phyloP scores from a whole-genome alignment of 2,113 vertebrate species.

The Scolopax mira region DNA sequence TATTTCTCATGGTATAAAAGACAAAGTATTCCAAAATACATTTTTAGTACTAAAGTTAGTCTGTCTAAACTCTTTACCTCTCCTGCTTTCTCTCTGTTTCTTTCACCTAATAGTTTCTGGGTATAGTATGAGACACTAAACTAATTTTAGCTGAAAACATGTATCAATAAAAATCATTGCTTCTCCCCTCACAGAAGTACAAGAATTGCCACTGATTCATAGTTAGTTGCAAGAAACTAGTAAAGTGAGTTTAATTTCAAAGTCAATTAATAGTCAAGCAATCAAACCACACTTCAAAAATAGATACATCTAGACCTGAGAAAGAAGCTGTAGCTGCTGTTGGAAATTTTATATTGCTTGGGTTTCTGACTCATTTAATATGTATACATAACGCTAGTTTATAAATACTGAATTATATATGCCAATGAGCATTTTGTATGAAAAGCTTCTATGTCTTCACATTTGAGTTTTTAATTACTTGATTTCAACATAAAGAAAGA shows the following conservation, averaged over 20 bases:
- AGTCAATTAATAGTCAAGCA: background rate
- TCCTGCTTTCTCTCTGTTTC: background rate
- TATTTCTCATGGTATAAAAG: background rate
- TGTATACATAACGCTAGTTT: background rate
- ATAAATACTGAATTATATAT: background rate
- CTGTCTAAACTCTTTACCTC: background rate
- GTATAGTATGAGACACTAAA: background rate
- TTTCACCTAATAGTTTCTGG: background rate
- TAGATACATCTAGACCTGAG: background rate
- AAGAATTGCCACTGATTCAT: background rate
- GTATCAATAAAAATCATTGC: rapidly evolving
- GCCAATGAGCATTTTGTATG: background rate
- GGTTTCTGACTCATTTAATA: background rate
- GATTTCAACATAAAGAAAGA: background rate
- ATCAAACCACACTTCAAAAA: background rate
- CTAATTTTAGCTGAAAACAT: background rate
- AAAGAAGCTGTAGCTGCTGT: background rate
- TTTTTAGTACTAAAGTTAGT: background rate
- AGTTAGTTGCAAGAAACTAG: background rate
- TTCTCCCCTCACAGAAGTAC: background rate
- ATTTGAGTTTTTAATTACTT: background rate
- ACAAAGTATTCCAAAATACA: background rate
- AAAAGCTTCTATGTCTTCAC: background rate
- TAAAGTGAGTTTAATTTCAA: background rate
- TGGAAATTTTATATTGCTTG: background rate